Conservation (phyloP, 2,797 vertebrate species). For the Oreortyx pictus region DNA sequence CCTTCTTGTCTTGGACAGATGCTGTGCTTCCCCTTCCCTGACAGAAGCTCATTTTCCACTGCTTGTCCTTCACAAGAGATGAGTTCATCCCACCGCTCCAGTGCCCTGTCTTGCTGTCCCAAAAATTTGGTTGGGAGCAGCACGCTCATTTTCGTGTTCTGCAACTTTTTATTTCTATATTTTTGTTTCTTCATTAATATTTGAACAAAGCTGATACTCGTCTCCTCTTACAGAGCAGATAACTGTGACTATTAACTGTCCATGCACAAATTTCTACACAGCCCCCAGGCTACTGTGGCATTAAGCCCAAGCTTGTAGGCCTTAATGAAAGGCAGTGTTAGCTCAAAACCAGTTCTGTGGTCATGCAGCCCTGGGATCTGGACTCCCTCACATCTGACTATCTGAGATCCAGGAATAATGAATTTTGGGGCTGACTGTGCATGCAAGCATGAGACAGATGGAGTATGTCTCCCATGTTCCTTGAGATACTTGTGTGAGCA, state of each 20-base stretch:
- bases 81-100: neutral
- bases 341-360: neutral
- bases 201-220: neutral
- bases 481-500: neutral
- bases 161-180: neutral
- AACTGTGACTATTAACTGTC: neutral
- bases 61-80: neutral
- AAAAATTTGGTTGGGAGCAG: neutral
- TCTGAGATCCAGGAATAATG: constrained; percentile 24
- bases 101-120: neutral
- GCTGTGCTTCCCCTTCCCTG: neutral
- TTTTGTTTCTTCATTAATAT: constrained; percentile 12
- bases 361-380: neutral
- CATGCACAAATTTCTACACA: neutral
- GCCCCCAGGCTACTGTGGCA: neutral
- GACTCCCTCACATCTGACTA: neutral
- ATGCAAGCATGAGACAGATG: neutral
- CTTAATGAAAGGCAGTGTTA: constrained; percentile 37
- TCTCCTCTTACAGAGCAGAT: neutral
- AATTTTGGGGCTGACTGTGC: neutral
- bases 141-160: neutral
- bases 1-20: neutral
- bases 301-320: constrained; percentile 12
- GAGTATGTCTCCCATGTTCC: neutral
- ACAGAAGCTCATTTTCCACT: neutral